Conservation (phyloP, 2,888 invertebrate species). For the Sepioteuthis lessoniana region DNA sequence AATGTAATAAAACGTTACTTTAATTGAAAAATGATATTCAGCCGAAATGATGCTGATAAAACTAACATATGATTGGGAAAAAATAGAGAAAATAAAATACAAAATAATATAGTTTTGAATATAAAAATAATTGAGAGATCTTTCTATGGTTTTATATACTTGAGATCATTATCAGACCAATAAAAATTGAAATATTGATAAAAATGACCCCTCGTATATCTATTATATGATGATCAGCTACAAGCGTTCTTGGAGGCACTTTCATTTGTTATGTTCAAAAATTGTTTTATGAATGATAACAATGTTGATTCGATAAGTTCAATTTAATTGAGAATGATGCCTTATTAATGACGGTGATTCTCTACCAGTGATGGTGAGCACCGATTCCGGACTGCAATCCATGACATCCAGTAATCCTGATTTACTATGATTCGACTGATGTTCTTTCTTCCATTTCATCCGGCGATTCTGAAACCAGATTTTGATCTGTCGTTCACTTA, state of each 20-base stretch:
- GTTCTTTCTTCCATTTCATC: conserved; percentile 91
- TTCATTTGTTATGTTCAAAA: too few species aligned
- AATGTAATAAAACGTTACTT: too few species aligned
- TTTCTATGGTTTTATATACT: not conserved
- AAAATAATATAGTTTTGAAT: too few species aligned
- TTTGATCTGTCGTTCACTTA: conserved; percentile 91
- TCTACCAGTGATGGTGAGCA: not conserved
- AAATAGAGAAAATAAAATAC: too few species aligned
- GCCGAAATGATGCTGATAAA: too few species aligned
- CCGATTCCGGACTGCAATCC: not conserved
- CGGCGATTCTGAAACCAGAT: conserved; percentile 89
- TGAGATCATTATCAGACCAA: not conserved
- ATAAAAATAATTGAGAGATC: too few species aligned
- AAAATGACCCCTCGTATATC: not conserved
- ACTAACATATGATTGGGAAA: too few species aligned
- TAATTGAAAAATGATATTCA: too few species aligned
- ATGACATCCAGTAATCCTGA: not conserved
- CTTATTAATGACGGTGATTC: not conserved
- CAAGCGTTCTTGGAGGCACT: not conserved
- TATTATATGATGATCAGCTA: not conserved
- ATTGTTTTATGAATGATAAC: too few species aligned
- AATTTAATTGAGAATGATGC: not conserved
- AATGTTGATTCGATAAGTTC: not conserved
- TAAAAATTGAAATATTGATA: not conserved
- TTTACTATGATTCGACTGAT: conserved; percentile 60